Conservation (phyloP, 2,888 invertebrate genomes). For the Tetragonula carbonaria region DNA sequence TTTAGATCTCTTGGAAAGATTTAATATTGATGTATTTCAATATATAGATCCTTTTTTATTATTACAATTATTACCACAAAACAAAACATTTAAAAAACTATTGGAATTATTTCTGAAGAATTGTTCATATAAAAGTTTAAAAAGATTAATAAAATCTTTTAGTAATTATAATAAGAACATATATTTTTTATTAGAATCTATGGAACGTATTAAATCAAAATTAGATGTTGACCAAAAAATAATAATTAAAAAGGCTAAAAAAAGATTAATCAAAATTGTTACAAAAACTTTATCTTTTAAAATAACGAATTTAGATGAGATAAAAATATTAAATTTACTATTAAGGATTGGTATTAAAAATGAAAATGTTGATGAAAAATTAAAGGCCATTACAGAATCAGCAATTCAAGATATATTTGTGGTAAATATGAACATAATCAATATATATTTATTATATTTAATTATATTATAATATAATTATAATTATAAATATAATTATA, state of each 20-base stretch:
- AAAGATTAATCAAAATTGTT: conserved; percentile 70
- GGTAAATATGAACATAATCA: conserved; percentile 59
- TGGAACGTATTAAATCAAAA: conserved; percentile 72
- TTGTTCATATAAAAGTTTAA: conserved; percentile 59
- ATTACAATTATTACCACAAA: conserved; percentile 63
- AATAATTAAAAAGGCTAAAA: conserved; percentile 70
- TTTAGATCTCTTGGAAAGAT: conserved; percentile 72
- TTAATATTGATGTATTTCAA: conserved; percentile 71
- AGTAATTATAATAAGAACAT: conserved; percentile 24
- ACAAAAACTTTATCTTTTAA: conserved; percentile 60
- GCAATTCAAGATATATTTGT: conserved; percentile 66
- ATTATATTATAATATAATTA: too few relatives aligned
- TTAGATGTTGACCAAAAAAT: conserved; percentile 66
- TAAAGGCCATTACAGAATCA: conserved; percentile 63
- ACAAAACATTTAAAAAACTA: conserved; percentile 62
- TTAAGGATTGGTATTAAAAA: conserved; percentile 67
- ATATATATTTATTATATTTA: too few relatives aligned
- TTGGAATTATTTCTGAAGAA: conserved; percentile 71
- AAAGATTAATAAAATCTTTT: conserved; percentile 57
- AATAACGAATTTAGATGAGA: conserved; percentile 62
- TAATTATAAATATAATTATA: too few relatives aligned
- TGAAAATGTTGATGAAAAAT: conserved; percentile 62
- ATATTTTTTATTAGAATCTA: conserved; percentile 71
- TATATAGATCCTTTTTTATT: conserved; percentile 68
- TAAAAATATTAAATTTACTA: conserved; percentile 72